Conservation (phyloP, 2,113 vertebrate genomes). For the Neolamprologus longior region DNA sequence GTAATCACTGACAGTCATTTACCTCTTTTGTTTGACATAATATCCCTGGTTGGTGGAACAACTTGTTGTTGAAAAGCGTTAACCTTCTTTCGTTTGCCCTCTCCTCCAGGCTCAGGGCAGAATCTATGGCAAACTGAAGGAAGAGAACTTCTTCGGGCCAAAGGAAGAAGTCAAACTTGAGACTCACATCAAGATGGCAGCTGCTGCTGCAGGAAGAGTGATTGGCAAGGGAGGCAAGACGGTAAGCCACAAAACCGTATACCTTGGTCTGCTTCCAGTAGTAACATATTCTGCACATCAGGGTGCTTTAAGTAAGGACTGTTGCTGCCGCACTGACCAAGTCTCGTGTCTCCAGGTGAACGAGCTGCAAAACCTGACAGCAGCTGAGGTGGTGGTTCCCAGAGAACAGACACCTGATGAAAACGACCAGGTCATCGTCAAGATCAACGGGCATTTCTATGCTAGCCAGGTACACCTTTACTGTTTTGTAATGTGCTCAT, state of each 20-base stretch:
- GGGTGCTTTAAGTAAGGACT: not conserved
- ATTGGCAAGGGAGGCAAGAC: conserved; percentile 95
- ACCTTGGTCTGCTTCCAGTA: not conserved
- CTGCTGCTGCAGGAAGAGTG: conserved; percentile 85
- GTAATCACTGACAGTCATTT: conserved; percentile 48
- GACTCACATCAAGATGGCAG: conserved; percentile 89
- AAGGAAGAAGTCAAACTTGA: conserved; percentile 95
- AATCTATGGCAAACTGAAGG: conserved; percentile 93
- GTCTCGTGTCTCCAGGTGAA: conserved; percentile 74
- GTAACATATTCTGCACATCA: not conserved
- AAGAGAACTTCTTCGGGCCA: conserved; percentile 91
- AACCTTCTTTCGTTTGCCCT: not conserved
- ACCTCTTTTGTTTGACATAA: not conserved
- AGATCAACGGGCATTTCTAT: conserved; percentile 96
- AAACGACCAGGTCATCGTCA: conserved; percentile 92
- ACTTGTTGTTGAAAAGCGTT: not conserved
- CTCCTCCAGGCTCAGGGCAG: conserved; percentile 81
- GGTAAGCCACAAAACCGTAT: conserved; percentile 58
- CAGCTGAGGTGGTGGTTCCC: conserved; percentile 91
- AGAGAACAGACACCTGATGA: conserved; percentile 92
- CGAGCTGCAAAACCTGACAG: conserved; percentile 91
- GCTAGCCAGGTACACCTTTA: conserved; percentile 85
- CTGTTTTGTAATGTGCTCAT: too few species aligned
- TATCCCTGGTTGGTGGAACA: not conserved
- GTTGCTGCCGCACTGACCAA: not conserved